These are phyloP conservation scores for Lissonota sp. DNA, from an alignment of 2,888 invertebrate genomes.

Conservation along the genomic window DNA sequence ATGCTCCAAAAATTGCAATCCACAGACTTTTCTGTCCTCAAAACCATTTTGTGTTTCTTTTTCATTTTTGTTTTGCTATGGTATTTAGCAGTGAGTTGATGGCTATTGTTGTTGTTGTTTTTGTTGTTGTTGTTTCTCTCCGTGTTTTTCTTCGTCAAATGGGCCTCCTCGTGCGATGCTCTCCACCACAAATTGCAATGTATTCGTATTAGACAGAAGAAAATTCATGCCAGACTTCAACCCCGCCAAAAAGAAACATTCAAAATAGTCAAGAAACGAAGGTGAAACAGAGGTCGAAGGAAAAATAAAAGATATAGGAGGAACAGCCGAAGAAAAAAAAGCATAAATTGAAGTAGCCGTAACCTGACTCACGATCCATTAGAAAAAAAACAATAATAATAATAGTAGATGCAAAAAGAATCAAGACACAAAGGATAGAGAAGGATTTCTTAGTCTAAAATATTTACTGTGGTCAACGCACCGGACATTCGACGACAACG, in stretches of 20 bases:
- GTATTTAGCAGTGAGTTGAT: conserved; percentile 39
- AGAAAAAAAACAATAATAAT: conserved; percentile 29
- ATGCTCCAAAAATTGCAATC: conserved; percentile 12
- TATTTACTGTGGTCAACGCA: conserved; percentile 75
- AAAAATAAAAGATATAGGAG: not conserved
- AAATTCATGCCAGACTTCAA: conserved; percentile 34
- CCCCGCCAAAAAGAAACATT: conserved; percentile 27
- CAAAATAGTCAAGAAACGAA: conserved; percentile 15
- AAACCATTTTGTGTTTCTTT: conserved; percentile 59
- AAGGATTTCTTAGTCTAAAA: conserved; percentile 66
- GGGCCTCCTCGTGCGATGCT: conserved; percentile 67
- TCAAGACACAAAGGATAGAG: conserved; percentile 26
- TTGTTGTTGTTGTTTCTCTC: conserved; percentile 24
- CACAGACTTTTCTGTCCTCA: conserved; percentile 52
- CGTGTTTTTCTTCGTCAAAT: conserved; percentile 26
- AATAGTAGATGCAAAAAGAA: conserved; percentile 37
- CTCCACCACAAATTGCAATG: conserved; percentile 61
- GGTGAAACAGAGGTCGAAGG: conserved; percentile 10
- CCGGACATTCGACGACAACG: conserved; percentile 73
- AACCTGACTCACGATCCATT: conserved; percentile 27
- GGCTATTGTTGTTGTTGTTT: conserved; percentile 48
- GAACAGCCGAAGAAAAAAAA: conserved; percentile 9
- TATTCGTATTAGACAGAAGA: not conserved
- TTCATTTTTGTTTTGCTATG: conserved; percentile 30
- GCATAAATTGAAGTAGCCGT: conserved; percentile 10